A percentile compares a stretch with the other conserved stretches of the same genome.
phyloP scores from a whole-genome alignment of 2,113 vertebrate genomes.

The Ariopsis seemanni region DNA sequence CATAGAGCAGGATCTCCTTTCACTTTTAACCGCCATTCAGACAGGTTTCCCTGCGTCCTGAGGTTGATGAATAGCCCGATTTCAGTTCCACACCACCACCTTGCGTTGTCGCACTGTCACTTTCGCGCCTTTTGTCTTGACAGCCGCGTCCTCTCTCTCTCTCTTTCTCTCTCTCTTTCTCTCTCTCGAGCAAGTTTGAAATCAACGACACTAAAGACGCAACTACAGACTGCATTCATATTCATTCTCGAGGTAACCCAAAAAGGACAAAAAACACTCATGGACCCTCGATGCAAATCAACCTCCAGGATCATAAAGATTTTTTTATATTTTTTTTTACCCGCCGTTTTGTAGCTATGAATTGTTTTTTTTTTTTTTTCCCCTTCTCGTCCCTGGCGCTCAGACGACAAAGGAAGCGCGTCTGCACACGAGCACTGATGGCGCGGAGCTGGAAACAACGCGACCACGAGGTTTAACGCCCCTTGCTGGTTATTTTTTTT shows the following conservation, averaged over 20 bases:
- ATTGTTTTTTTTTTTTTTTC: constrained; percentile 27
- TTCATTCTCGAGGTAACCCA: neutral
- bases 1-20: constrained; percentile 11
- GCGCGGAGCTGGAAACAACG: constrained; percentile 69
- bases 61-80: neutral
- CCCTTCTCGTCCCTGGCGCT: constrained; percentile 72
- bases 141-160: constrained; percentile 48
- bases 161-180: constrained; percentile 41
- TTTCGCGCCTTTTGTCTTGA: constrained; percentile 57
- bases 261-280: neutral
- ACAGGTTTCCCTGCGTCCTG: neutral
- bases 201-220: constrained; percentile 11
- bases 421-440: constrained; percentile 71
- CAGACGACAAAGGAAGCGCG: constrained; percentile 79
- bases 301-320: neutral
- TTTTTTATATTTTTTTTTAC: neutral
- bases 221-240: constrained; percentile 1
- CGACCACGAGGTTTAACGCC: constrained; percentile 55
- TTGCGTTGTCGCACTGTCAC: constrained; percentile 7
- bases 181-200: constrained; percentile 27
- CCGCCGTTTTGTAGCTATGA: neutral
- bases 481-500: constrained; percentile 11
- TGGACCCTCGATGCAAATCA: neutral
- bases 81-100: constrained; percentile 15
- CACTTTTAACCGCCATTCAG: constrained; percentile 1